phyloP scores from a whole-genome alignment of 2,888 invertebrate genomes.

The Deilephila elpenor region DNA sequence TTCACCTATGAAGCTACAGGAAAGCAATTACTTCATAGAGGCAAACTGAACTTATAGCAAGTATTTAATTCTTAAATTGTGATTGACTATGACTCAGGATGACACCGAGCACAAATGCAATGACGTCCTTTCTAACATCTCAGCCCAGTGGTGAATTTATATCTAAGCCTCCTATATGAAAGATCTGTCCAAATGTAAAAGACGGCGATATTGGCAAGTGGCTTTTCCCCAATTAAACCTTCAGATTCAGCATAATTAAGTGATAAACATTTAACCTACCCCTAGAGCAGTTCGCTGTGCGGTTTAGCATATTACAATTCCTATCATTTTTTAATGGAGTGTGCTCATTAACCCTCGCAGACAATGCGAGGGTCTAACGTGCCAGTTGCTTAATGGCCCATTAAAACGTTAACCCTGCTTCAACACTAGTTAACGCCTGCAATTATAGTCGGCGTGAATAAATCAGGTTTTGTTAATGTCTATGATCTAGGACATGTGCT shows the following conservation, averaged over 20 bases:
- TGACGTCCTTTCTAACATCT: too few relatives aligned
- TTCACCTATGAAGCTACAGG: too few relatives aligned
- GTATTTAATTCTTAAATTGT: too few relatives aligned
- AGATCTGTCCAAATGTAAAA: too few relatives aligned
- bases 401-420: conserved; percentile 36
- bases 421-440: conserved; percentile 24
- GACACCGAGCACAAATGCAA: too few relatives aligned
- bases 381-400: conserved; percentile 36
- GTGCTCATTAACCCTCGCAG: conserved; percentile 26
- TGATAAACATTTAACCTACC: not conserved
- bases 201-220: too few relatives aligned
- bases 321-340: conserved; percentile 27
- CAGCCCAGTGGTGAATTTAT: too few relatives aligned
- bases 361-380: conserved; percentile 29
- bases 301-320: not conserved
- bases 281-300: not conserved
- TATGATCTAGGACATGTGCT: conserved; percentile 24
- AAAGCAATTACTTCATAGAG: too few relatives aligned
- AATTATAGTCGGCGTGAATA: conserved; percentile 32
- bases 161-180: too few relatives aligned
- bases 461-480: conserved; percentile 29
- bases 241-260: not conserved
- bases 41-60: too few relatives aligned
- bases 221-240: too few relatives aligned
- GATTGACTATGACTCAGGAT: too few relatives aligned